Evolutionary conservation across 2,888 invertebrate species (phyloP).

Genomic region (Drosophila monieri): DNA sequence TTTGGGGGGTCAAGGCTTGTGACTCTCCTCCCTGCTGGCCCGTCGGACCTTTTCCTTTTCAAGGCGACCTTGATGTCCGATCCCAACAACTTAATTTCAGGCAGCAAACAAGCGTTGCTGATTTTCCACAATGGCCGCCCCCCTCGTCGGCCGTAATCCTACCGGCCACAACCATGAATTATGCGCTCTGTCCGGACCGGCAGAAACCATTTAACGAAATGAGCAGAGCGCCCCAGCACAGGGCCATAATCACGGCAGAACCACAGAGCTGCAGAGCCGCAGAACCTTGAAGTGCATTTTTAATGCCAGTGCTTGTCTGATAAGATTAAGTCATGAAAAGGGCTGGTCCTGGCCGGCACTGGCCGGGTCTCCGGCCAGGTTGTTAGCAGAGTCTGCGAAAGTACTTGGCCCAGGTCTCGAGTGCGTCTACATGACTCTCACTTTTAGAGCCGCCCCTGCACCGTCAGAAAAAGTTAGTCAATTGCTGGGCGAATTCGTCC

Average conservation of each 20-base stretch:
- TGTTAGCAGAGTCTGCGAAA: slow-evolving; percentile 73
- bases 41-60: slow-evolving; percentile 16
- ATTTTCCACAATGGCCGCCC: slow-evolving; percentile 66
- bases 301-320: slow-evolving; percentile 78
- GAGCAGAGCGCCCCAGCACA: slow-evolving; percentile 43
- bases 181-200: slow-evolving; percentile 50
- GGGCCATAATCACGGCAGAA: slow-evolving; percentile 57
- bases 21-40: slow-evolving; percentile 7
- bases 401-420: slow-evolving; percentile 69
- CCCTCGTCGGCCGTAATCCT: slow-evolving; percentile 63
- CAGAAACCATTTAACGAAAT: slow-evolving; percentile 71
- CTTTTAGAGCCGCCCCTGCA: slow-evolving; percentile 53
- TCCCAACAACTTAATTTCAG: slow-evolving; percentile 73
- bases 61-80: slow-evolving; percentile 66
- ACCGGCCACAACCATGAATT: slow-evolving; percentile 70
- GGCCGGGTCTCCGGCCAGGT: slow-evolving; percentile 43
- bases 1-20: slow-evolving; percentile 66
- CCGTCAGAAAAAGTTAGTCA: slow-evolving; percentile 24
- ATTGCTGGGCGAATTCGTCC: neutral
- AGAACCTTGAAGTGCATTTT: slow-evolving; percentile 79
- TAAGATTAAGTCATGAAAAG: slow-evolving; percentile 77
- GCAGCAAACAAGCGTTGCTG: slow-evolving; percentile 74
- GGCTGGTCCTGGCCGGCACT: slow-evolving; percentile 30
- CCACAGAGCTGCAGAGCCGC: slow-evolving; percentile 40
- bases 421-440: slow-evolving; percentile 77